phyloP scores from a whole-genome alignment of 2,113 vertebrate genomes.

The Entomyzon cyanotis region DNA sequence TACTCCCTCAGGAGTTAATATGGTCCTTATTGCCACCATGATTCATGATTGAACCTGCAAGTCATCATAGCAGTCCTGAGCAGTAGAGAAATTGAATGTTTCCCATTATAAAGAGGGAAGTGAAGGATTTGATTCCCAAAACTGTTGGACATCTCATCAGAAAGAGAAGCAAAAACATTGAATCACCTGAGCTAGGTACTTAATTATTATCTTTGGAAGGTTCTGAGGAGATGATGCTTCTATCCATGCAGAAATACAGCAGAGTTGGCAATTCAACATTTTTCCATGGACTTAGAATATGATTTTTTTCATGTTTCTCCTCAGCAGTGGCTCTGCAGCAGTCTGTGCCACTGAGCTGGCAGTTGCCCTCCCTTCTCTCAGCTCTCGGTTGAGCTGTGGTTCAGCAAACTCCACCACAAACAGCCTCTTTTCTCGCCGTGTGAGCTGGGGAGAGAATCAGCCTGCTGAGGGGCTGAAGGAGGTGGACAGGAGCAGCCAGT shows the following conservation, averaged over 20 bases:
- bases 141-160: neutral
- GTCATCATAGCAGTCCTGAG: neutral
- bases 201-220: accelerated
- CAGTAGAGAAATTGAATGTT: neutral
- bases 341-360: neutral
- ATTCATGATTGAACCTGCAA: neutral
- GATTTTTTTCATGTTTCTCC: neutral
- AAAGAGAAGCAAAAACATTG: too few relatives aligned
- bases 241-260: neutral
- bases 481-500: neutral
- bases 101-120: neutral
- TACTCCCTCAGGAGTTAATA: neutral
- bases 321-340: neutral
- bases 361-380: neutral
- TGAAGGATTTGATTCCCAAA: neutral
- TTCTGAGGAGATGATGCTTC: neutral
- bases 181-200: neutral
- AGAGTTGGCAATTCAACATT: neutral
- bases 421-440: accelerated
- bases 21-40: neutral
- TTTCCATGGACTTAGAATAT: neutral
- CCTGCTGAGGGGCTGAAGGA: neutral
- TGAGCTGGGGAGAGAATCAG: neutral
- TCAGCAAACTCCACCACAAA: neutral
- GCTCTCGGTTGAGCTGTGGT: neutral